These are phyloP conservation scores for Lagopus leucura DNA, from an alignment of 2,113 vertebrate species.

Conservation along the genomic window DNA sequence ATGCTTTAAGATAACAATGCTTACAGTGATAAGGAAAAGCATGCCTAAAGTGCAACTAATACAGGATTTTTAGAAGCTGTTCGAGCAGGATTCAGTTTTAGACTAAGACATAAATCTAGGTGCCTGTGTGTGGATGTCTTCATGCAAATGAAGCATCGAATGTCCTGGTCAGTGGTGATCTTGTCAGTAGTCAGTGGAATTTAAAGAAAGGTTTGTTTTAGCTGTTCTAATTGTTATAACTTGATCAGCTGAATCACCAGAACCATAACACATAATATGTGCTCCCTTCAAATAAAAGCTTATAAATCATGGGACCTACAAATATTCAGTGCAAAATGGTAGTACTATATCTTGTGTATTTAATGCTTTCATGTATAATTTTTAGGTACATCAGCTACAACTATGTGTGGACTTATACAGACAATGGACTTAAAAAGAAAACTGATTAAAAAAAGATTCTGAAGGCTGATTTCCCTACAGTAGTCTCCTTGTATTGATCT, in stretches of 20 bases:
- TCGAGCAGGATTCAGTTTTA: background rate
- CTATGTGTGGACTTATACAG: background rate
- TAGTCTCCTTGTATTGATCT: background rate
- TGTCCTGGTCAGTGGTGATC: rapidly evolving
- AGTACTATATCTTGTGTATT: background rate
- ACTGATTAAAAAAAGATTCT: background rate
- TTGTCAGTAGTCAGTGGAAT: background rate
- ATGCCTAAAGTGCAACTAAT: background rate
- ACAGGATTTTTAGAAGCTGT: background rate
- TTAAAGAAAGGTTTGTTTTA: background rate
- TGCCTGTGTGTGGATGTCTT: background rate
- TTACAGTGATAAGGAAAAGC: background rate
- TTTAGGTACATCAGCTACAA: background rate
- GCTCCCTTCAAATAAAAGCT: background rate
- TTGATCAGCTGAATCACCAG: background rate
- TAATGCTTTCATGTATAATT: background rate
- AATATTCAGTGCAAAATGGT: background rate
- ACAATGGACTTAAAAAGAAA: background rate
- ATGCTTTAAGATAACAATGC: background rate
- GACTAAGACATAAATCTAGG: background rate
- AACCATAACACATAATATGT: background rate
- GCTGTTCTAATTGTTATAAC: background rate
- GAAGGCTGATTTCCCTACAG: background rate
- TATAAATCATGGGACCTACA: background rate
- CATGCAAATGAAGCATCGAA: background rate